Conservation (phyloP, 2,888 invertebrate species). For the Drosophila mayaguana region DNA sequence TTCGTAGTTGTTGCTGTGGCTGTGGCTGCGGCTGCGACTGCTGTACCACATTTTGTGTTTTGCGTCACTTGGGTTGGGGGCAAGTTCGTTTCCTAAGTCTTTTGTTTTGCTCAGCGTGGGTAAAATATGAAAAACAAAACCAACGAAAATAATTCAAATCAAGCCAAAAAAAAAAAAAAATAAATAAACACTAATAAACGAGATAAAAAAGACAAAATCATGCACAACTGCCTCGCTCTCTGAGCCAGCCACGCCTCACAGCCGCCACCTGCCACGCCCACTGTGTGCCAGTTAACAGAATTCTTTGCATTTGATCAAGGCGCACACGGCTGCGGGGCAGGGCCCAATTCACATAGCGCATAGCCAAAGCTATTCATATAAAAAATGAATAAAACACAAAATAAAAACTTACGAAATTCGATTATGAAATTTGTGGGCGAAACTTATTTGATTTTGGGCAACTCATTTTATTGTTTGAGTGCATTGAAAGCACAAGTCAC, state of each 20-base stretch:
- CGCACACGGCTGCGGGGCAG: conserved; percentile 7
- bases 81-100: conserved; percentile 79
- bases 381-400: conserved; percentile 24
- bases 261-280: conserved; percentile 43
- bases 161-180: conserved; percentile 18
- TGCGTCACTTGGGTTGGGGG: conserved; percentile 74
- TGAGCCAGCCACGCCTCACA: conserved; percentile 32
- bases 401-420: conserved; percentile 68
- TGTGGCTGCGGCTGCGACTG: conserved; percentile 16
- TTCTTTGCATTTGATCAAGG: conserved; percentile 42
- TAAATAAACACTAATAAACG: no score
- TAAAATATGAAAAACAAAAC: conserved; percentile 51
- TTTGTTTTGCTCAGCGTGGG: conserved; percentile 74
- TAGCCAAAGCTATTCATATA: background rate
- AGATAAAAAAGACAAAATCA: conserved; percentile 8
- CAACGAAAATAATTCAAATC: conserved; percentile 35
- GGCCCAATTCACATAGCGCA: conserved; percentile 23
- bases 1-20: conserved; percentile 35
- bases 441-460: conserved; percentile 44
- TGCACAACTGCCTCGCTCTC: background rate
- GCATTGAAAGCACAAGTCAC: conserved; percentile 62
- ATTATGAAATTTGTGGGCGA: conserved; percentile 68
- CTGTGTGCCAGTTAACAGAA: conserved; percentile 42
- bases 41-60: conserved; percentile 45
- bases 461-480: conserved; percentile 40